phyloP scores from a whole-genome alignment of 2,113 vertebrate genomes.

The Aphyosemion australe region DNA sequence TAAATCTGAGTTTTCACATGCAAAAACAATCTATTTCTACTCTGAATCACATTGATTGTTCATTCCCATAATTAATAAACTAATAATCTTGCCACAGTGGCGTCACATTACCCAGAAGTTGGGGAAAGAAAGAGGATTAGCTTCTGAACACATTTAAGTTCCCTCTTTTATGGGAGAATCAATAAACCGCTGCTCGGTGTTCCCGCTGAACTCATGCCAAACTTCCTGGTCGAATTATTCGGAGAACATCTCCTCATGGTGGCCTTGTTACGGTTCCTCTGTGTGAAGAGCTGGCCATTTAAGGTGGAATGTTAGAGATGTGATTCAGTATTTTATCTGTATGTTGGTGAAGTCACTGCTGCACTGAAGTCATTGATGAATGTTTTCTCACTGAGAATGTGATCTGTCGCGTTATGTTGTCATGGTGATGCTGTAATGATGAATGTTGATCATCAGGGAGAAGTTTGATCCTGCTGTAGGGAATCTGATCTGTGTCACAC shows the following conservation, averaged over 20 bases:
- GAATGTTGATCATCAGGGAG: constrained; percentile 50
- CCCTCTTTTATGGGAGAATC: too few relatives aligned
- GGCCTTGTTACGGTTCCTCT: background rate
- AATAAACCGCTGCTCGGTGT: too few relatives aligned
- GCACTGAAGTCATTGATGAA: constrained; percentile 34
- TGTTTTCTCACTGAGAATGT: constrained; percentile 9
- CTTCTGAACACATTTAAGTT: too few relatives aligned
- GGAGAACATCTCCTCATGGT: background rate
- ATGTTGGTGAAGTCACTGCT: constrained; percentile 31
- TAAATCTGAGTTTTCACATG: too few relatives aligned
- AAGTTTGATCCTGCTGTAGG: constrained; percentile 29
- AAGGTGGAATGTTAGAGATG: background rate
- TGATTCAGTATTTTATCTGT: background rate
- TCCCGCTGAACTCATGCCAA: too few relatives aligned
- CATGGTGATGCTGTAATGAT: constrained; percentile 41
- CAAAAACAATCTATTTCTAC: too few relatives aligned
- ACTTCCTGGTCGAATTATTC: too few relatives aligned
- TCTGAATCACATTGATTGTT: too few relatives aligned
- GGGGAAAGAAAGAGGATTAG: too few relatives aligned
- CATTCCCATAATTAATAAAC: too few relatives aligned
- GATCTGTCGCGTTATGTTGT: constrained; percentile 18
- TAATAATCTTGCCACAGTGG: too few relatives aligned
- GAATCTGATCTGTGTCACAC: constrained; percentile 14
- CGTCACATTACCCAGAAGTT: too few relatives aligned
- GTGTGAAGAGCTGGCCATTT: background rate